Base-by-base conservation (phyloP, 2,888 invertebrate genomes). In the Melieria crassipennis region DNA sequence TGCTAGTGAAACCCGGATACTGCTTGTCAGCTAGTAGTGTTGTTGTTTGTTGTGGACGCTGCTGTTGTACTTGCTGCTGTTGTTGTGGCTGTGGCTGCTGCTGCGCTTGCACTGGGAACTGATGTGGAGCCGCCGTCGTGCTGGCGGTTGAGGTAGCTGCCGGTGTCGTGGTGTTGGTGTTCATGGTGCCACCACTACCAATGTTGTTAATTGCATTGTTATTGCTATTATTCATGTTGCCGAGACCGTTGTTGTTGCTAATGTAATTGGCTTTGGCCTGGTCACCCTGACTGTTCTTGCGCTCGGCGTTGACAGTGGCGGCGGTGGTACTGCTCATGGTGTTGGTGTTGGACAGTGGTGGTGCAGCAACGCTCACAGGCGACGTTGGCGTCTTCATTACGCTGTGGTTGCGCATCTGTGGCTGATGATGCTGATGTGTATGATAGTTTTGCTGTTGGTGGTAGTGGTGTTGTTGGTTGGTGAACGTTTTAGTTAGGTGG, bases 101-200 rank as follows among this genome's bases (percentile, higher is more conserved):
- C 5, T 65, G 73, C 10, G 72, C 74, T 0, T 70, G 75, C 11
- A 71, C 76, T 4, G 58, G 30, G 73, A 83, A 82, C 73, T 82
- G 85, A 75, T 81, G 83, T 56, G 81, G 86, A 76, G 80, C 80
- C 58, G 79, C 89, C 87, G 85, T 81, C 3, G 78, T 89, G 88
- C 85, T 90, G 85, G 43, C 83, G 74, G 83, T 82, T 77, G 84
- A 83, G 77, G 83, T 81, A 80, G 90, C 89, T 16, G 89, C 88
- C 1, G 89, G 88, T 1, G 88, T 86, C 3, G 30, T 30, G 30
- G 30, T 68, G 80, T 30, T 30, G 30, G 30, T 30, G 30, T 30
- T 30, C 30, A 30, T 30, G 30, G 67, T 48, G 87, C 87, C 30
- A 88, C 88, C 4, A 88, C 88, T 0, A 87, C 87, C 64, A 74